Base-by-base conservation (phyloP, 2,113 vertebrate species). In the Oriolus oriolus region DNA sequence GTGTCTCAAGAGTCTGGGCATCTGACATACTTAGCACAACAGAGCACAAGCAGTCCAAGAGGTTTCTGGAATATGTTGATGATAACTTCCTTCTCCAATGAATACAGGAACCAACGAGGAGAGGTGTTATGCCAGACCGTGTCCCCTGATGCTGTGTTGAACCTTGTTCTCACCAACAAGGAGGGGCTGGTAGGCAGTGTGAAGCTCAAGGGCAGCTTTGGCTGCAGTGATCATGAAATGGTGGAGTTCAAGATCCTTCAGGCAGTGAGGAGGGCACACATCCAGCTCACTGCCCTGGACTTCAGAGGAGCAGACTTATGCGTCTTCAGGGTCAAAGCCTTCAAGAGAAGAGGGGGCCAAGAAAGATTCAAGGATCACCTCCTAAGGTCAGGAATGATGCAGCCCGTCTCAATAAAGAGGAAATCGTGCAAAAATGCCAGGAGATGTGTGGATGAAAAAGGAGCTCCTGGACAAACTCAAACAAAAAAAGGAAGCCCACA, bases 51-150 rank as follows among this genome's bases (percentile, higher is more conserved):
- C 17, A 35, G 42, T 41, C 14, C 42, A 42, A 63, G 49, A 49
- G 49, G 33, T 28, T 78, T 28, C 41, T 53, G 56, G 17, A 42
- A 16, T 35, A 18, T 18, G 9, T 12, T 71, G 57, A 41, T 22
- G 11, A 41, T 31, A 42, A 16, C 26, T 49, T 64, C 42, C 35
- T 49, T 71, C 26, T 35, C 21, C 50, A 71, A 19, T 26, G 56
- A 49, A 35, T 31, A 49, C 7, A 71, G 24, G 6, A 54, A 24
- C 26, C 11, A 49, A 10, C 0, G 0, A 49, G 21, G 35, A 49
- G 31, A 35, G 30, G 17, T 49, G 31, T 17, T 49, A 31, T 56
- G 50, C 49, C 63, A 41, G 13, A n/a, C 16, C 19, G 47, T 41
- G 28, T 17, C n/a, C 24, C n/a, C 16, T 70, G n/a, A 41, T 47